Evolutionary conservation across 2,113 vertebrate species (phyloP).

Genomic region (Podarcis cretensis): DNA sequence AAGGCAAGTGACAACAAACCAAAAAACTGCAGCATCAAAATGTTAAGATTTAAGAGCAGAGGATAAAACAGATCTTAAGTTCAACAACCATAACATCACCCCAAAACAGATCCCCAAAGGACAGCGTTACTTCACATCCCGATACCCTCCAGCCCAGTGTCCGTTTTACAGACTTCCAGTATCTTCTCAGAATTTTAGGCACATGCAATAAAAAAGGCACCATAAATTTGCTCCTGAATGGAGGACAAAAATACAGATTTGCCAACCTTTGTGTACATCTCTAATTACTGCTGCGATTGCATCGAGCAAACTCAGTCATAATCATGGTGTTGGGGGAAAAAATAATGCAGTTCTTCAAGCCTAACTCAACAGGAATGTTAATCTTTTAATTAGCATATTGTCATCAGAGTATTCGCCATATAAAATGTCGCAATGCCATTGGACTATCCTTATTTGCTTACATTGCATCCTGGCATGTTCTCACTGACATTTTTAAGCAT

Average conservation of each 20-base stretch:
- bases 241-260: background rate
- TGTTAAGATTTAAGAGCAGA: background rate
- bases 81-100: background rate
- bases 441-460: background rate
- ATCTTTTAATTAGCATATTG: background rate
- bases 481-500: conserved; percentile 7
- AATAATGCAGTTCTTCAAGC: background rate
- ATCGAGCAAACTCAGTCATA: background rate
- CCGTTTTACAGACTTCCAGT: conserved; percentile 1
- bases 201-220: background rate
- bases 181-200: background rate
- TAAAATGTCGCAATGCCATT: too few relatives aligned
- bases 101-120: background rate
- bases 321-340: background rate
- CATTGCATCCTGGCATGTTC: background rate
- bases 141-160: background rate
- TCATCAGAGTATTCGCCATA: background rate
- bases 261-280: background rate
- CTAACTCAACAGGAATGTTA: background rate
- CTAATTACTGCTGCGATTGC: background rate
- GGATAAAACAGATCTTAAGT: background rate
- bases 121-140: background rate
- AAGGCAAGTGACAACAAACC: too few relatives aligned
- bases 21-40: background rate
- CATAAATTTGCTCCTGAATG: background rate